phyloP scores from a whole-genome alignment of 2,797 vertebrate species.

The Lepilemur ruficaudatus region DNA sequence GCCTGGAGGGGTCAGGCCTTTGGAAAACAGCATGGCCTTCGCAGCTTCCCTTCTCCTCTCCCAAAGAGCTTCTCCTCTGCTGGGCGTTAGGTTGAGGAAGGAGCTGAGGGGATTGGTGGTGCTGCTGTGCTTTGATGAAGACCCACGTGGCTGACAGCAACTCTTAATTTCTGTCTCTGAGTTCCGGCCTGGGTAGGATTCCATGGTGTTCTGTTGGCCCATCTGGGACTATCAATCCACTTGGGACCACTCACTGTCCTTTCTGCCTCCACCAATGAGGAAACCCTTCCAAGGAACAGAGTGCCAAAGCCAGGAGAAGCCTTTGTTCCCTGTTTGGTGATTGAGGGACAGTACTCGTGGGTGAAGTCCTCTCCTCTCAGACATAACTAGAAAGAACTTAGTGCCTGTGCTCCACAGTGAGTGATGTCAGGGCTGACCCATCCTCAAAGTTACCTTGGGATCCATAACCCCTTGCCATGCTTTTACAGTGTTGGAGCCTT shows the following conservation, averaged over 20 bases:
- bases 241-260: not conserved
- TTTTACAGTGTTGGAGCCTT: not conserved
- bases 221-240: not conserved
- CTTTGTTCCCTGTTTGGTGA: not conserved
- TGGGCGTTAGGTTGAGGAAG: not conserved
- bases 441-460: not conserved
- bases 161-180: not conserved
- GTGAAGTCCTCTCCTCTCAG: not conserved
- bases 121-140: not conserved
- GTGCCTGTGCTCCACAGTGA: not conserved
- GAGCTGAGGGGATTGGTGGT: not conserved
- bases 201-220: not conserved
- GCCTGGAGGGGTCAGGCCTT: not conserved
- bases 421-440: not conserved
- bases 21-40: not conserved
- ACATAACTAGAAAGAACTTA: not conserved
- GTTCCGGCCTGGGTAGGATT: not conserved
- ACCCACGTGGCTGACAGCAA: not conserved
- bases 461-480: not conserved
- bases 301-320: not conserved
- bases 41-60: not conserved
- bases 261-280: not conserved
- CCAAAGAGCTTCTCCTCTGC: not conserved
- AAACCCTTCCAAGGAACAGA: constrained; percentile 23
- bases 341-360: not conserved